Percentiles rank a stretch among this genome's conserved stretches.
Conservation (phyloP, 2,888 invertebrate genomes). For the Incurvaria masculella region DNA sequence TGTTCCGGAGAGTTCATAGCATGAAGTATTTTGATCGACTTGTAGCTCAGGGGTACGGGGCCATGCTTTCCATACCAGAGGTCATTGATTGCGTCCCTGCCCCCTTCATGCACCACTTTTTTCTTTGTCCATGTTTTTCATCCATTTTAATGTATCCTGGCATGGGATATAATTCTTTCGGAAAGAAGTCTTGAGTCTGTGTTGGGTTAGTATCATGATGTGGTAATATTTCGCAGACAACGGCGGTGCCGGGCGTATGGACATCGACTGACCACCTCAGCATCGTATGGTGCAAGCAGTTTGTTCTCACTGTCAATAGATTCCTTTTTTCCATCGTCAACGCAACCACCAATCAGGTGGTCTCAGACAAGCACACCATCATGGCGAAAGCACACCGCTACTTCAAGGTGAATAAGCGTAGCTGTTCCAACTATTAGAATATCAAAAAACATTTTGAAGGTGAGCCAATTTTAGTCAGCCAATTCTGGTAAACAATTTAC, state of each 20-base stretch:
- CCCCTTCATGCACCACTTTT: too few species aligned
- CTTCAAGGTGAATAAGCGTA: constrained; percentile 40
- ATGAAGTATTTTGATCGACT: too few species aligned
- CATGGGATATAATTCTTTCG: too few species aligned
- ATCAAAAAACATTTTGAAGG: neutral
- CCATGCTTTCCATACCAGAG: too few species aligned
- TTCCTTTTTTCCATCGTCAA: constrained; percentile 81
- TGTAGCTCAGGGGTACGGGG: too few species aligned
- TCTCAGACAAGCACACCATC: constrained; percentile 24
- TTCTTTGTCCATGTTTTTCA: too few species aligned
- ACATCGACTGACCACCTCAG: constrained; percentile 85
- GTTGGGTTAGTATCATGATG: too few species aligned
- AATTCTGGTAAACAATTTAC: neutral
- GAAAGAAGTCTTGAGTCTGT: too few species aligned
- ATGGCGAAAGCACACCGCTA: constrained; percentile 29
- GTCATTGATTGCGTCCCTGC: too few species aligned
- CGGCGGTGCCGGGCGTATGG: constrained; percentile 82
- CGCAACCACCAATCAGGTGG: constrained; percentile 34
- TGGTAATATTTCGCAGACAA: constrained; percentile 66
- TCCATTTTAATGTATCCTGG: too few species aligned
- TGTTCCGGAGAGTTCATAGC: too few species aligned
- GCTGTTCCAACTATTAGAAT: too few species aligned
- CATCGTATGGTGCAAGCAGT: constrained; percentile 92
- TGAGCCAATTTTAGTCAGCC: neutral
- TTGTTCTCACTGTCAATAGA: constrained; percentile 73